Evolutionary conservation across 1,140 invertebrate species (phyloP).

Genomic region (Eupristina koningsbergeri): DNA sequence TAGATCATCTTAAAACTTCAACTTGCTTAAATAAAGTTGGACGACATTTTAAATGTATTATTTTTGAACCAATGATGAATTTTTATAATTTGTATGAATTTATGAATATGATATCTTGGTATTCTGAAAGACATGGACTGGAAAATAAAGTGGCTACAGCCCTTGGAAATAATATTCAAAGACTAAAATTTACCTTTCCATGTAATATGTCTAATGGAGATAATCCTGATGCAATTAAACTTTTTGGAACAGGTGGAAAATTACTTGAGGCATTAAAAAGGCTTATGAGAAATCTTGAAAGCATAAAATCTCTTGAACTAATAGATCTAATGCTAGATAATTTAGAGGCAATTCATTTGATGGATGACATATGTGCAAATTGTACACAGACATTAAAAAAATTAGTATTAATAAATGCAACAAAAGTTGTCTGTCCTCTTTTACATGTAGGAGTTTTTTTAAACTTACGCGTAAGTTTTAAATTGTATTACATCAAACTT

Average conservation of each 20-base stretch:
- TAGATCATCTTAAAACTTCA: slow-evolving; percentile 84
- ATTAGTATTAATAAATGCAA: slow-evolving; percentile 84
- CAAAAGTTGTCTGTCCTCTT: slow-evolving; percentile 81
- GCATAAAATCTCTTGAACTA: slow-evolving; percentile 80
- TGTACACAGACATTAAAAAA: slow-evolving; percentile 79
- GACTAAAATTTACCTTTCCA: slow-evolving; percentile 84
- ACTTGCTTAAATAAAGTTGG: slow-evolving; percentile 83
- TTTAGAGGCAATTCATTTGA: slow-evolving; percentile 79
- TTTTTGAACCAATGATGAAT: slow-evolving; percentile 84
- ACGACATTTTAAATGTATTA: slow-evolving; percentile 77
- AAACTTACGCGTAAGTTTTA: slow-evolving; percentile 78
- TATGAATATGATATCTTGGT: slow-evolving; percentile 86
- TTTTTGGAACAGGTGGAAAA: slow-evolving; percentile 86
- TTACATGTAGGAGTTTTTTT: slow-evolving; percentile 85
- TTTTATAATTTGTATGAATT: slow-evolving; percentile 90
- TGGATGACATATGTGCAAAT: slow-evolving; percentile 82
- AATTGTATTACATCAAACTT: neutral
- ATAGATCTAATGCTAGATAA: slow-evolving; percentile 85
- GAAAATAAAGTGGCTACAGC: slow-evolving; percentile 67
- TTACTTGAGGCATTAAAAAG: slow-evolving; percentile 80
- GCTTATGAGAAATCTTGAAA: slow-evolving; percentile 80
- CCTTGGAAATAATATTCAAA: slow-evolving; percentile 76
- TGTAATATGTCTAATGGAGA: slow-evolving; percentile 81
- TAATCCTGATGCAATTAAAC: slow-evolving; percentile 76
- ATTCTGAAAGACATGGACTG: slow-evolving; percentile 73